Conservation (phyloP, 1,140 invertebrate species). For the Ceratosolen fusciceps region DNA sequence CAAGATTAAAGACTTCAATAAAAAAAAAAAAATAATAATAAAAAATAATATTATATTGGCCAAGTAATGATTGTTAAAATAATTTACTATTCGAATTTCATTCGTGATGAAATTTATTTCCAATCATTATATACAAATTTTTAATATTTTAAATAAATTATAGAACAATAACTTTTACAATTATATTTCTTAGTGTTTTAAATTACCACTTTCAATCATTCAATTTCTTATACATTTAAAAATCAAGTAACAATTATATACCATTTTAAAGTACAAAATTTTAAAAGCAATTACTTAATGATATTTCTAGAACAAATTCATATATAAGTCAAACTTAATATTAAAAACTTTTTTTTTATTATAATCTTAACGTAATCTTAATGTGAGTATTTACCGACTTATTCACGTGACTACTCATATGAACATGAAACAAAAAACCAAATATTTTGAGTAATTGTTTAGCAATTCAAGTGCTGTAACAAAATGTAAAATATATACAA, state of each 20-base stretch:
- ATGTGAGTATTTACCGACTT: conserved; percentile 11
- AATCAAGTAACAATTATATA: conserved; percentile 43
- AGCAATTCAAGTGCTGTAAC: conserved; percentile 28
- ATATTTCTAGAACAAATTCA: conserved; percentile 17
- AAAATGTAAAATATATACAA: conserved; percentile 47
- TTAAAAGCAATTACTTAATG: conserved; percentile 26
- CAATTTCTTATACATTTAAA: conserved; percentile 32
- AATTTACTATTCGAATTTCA: conserved; percentile 24
- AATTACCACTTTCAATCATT: conserved; percentile 26
- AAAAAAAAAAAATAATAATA: too few species aligned
- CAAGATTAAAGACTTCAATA: conserved; percentile 4
- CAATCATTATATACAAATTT: conserved; percentile 43
- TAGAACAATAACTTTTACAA: conserved; percentile 36
- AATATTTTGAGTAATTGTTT: conserved; percentile 29
- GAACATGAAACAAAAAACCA: conserved; percentile 6
- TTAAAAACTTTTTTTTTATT: conserved; percentile 21
- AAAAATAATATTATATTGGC: conserved; percentile 38
- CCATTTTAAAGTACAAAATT: conserved; percentile 32
- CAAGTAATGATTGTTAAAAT: conserved; percentile 28
- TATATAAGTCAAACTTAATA: conserved; percentile 32
- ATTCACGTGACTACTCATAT: neutral
- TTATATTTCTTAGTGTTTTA: conserved; percentile 22
- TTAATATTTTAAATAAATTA: conserved; percentile 38
- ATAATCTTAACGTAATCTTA: conserved; percentile 10
- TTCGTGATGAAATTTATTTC: conserved; percentile 34